These are phyloP conservation scores for Aspidoscelis tigris DNA, from an alignment of 2,113 vertebrate genomes.

Conservation along the genomic window DNA sequence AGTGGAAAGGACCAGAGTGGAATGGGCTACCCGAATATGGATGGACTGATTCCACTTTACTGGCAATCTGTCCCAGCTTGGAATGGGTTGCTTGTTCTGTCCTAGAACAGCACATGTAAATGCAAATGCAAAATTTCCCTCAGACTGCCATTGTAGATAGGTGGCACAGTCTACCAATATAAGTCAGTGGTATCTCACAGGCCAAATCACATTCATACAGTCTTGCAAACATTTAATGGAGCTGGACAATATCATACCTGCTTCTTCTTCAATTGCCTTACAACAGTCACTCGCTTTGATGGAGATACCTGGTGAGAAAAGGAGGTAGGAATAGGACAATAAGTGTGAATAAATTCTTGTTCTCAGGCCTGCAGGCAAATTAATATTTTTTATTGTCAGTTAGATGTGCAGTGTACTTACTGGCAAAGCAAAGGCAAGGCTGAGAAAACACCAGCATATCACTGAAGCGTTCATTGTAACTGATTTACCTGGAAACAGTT, in stretches of 20 bases:
- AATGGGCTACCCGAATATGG: too few relatives aligned
- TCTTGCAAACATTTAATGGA: too few relatives aligned
- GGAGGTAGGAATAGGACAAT: slow-evolving; percentile 24
- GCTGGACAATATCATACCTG: slow-evolving; percentile 47
- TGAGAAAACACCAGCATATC: slow-evolving; percentile 73
- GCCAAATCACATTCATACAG: too few relatives aligned
- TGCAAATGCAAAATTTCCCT: too few relatives aligned
- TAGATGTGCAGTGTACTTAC: slow-evolving; percentile 70
- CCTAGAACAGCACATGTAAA: too few relatives aligned
- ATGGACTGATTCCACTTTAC: too few relatives aligned
- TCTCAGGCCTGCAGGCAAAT: background rate
- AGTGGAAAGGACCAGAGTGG: too few relatives aligned
- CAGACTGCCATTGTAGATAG: too few relatives aligned
- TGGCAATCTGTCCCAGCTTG: too few relatives aligned
- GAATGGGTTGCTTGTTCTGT: too few relatives aligned
- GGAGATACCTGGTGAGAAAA: slow-evolving; percentile 63
- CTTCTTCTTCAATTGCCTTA: slow-evolving; percentile 67
- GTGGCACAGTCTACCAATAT: too few relatives aligned
- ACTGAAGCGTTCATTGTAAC: slow-evolving; percentile 70
- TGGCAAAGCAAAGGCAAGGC: slow-evolving; percentile 66
- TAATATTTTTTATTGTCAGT: background rate
- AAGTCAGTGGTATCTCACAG: too few relatives aligned
- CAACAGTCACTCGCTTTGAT: slow-evolving; percentile 42
- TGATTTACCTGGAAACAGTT: slow-evolving; percentile 63
- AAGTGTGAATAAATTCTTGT: slow-evolving; percentile 28